Conservation (phyloP, 2,888 invertebrate species). For the Ephialtes manifestator region DNA sequence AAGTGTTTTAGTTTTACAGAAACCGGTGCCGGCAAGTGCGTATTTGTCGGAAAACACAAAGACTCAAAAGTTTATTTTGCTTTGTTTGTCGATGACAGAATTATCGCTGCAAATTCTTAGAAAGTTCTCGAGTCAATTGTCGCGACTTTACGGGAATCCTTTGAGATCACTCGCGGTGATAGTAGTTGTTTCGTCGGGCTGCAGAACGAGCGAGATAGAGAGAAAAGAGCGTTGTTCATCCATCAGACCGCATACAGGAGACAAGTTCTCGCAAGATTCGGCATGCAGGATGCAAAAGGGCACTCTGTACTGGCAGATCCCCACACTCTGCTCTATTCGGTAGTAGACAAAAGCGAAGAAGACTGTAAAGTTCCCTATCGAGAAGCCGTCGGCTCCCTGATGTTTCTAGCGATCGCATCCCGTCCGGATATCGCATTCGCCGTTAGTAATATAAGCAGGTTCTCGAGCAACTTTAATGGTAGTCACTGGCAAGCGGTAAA, state of each 20-base stretch:
- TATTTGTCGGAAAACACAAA: neutral
- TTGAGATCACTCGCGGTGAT: conserved; percentile 45
- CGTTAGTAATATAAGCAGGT: conserved; percentile 1
- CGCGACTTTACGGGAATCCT: neutral
- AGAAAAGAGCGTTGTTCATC: conserved; percentile 21
- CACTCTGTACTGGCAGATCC: conserved; percentile 64
- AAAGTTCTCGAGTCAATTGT: neutral
- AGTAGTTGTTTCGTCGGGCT: conserved; percentile 48
- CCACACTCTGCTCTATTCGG: conserved; percentile 50
- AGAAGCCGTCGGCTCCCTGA: conserved; percentile 12
- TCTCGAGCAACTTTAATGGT: neutral
- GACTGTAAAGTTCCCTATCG: neutral
- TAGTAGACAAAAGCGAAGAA: neutral
- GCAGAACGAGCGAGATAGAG: conserved; percentile 52
- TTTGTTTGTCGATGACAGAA: conserved; percentile 4
- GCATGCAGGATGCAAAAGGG: conserved; percentile 37
- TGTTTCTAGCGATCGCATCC: conserved; percentile 26
- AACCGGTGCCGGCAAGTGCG: conserved; percentile 13
- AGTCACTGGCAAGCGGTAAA: conserved; percentile 32
- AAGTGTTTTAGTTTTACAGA: conserved; percentile 7
- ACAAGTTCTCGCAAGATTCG: conserved; percentile 56
- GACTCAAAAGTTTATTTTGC: neutral
- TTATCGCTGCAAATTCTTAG: neutral
- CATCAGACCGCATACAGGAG: conserved; percentile 58
- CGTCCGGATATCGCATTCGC: conserved; percentile 35